Evolutionary conservation across 2,888 invertebrate species (phyloP), one percentile per base, ranked within the genome.

Genomic region (Orthonevra nobilis): DNA sequence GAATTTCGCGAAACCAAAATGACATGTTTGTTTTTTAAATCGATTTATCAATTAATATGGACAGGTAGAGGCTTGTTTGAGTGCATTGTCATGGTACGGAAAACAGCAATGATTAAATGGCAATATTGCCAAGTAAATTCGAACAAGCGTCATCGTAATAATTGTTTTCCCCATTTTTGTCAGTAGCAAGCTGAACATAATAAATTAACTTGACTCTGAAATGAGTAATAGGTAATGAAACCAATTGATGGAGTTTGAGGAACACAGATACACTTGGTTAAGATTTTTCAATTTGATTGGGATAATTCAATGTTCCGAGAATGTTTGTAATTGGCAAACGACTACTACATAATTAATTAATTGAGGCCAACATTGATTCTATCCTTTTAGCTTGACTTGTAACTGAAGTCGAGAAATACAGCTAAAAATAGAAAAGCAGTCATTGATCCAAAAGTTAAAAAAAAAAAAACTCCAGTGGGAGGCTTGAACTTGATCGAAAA

Each of bases 291-390:
- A 5, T 23, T 23, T 5, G 23, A 23, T 23, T 23, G 23, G 3
- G 23, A 3, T 23, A 23, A 23, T 23, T 23, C 10, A 12, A 15
- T 56, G 44, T 20, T 77, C 75, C 56, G 54, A 70, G 75, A 77
- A 77, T 64, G 58, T n/a, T n/a, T n/a, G n/a, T 64, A 58, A 58
- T 70, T 77, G 70, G 63, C 75, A 32, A 69, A 63, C 42, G 75
- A 69, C 44, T 64, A 40, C 70, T n/a, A n/a, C n/a, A n/a, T n/a
- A 70, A 77, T 70, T 70, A 77, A 77, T 52, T 64, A 77, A 77
- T 70, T 70, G 63, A 70, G 75, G 63, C 52, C 58, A 70, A 58
- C 63, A 70, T 64, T 70, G 70, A 70, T 77, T 70, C 44, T n/a
- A n/a, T n/a, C n/a, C n/a, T n/a, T n/a, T n/a, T n/a, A n/a, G n/a